Base-by-base conservation (phyloP, 2,888 invertebrate genomes). In the Emesis furor region DNA sequence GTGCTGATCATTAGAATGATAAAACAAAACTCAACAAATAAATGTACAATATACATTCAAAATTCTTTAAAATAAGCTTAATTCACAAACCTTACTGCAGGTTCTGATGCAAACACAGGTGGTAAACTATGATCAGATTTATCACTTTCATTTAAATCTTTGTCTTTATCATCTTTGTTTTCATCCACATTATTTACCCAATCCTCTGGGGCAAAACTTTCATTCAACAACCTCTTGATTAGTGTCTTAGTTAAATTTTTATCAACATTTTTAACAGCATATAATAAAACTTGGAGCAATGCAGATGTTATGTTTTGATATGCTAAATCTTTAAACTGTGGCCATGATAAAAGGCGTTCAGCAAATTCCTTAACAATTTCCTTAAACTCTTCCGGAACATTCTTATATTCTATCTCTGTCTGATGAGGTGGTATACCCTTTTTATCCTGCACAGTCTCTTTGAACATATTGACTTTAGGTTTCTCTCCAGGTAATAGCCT, bases 251-350 rank as follows among this genome's bases (percentile, higher is more conserved):
- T 94, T 30, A 97, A 89, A 76, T 97, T 97, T 73, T 97, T 96
- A 90, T 98, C 97, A 0, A 97, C 93, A 85, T 97, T 97, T 72
- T 97, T 97, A 2, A 98, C 91, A 0, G 98, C 97, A 88, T 96
- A 97, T 0, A 98, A 90, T 46, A 98, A 89, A 0, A 97, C 97
- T 94, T 98, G 98, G 8, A 98, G 90, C 6, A 99, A 93, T 0
- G 98, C 98, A 0, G 98, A 98, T 0, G 98, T 98, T 37, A 98
- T 92, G 85, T 98, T 98, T 75, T 98, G 95, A 86, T 97, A 97
- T 0, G 98, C 98, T 78, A 99, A 96, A 84, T 98, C 98, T 79
- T 96, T 94, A 90, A 99, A 98, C 89, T 98, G 98, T 0, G 98
- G 98, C 98, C 98, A 98, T 39, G 96, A 93, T 0, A 97, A 95